These are phyloP conservation scores for Hemiprocne comata DNA, from an alignment of 2,113 vertebrate genomes.

Conservation along the genomic window DNA sequence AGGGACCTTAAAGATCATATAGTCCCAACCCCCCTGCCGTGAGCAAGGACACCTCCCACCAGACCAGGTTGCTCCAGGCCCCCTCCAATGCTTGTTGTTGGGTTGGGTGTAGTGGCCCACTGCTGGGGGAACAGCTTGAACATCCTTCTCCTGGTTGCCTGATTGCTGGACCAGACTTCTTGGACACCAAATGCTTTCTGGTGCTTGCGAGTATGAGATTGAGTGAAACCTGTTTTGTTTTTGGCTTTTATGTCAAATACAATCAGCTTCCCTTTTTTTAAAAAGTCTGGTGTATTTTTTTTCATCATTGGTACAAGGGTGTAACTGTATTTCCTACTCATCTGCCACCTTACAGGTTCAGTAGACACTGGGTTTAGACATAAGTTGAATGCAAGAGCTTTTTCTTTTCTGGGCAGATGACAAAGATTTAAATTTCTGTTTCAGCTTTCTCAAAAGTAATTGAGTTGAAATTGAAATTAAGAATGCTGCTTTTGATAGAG, in stretches of 20 bases:
- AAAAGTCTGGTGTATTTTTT: not conserved
- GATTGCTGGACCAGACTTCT: not conserved
- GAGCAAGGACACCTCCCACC: too few species aligned
- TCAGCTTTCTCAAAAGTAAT: not conserved
- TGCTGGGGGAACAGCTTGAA: not conserved
- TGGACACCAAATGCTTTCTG: not conserved
- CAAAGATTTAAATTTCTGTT: not conserved
- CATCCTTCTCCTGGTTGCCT: not conserved
- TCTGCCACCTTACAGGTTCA: not conserved
- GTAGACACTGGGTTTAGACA: not conserved
- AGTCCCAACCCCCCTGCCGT: too few species aligned
- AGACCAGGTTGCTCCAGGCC: too few species aligned
- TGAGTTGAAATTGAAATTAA: not conserved
- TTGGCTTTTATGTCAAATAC: not conserved
- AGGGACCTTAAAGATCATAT: too few species aligned
- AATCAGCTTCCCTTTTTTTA: not conserved
- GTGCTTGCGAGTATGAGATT: not conserved
- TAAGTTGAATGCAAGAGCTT: not conserved
- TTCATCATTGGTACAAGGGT: rapidly evolving
- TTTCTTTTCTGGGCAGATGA: not conserved
- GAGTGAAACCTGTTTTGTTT: not conserved
- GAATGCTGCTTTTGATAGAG: not conserved
- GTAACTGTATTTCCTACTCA: not conserved
- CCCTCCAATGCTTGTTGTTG: not conserved
- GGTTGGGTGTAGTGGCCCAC: too few species aligned